Conservation (phyloP, 2,113 vertebrate species). For the Neotoma lepida region DNA sequence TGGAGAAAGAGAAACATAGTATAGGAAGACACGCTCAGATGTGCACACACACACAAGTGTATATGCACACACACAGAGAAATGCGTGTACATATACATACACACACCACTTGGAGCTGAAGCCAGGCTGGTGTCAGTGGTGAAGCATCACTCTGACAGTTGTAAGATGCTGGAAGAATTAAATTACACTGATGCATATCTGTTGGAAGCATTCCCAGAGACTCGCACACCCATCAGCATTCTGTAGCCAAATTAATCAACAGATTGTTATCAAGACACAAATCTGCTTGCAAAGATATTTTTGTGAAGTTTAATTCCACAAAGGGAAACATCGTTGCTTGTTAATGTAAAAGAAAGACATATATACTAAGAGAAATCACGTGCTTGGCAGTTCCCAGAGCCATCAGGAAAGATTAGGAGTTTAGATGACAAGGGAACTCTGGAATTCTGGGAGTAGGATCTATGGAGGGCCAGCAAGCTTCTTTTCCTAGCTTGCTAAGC, state of each 20-base stretch:
- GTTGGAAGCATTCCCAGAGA: slow-evolving; percentile 70
- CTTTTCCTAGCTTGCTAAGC: neutral
- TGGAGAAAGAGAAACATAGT: neutral
- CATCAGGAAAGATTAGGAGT: slow-evolving; percentile 51
- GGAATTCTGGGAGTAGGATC: neutral
- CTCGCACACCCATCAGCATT: slow-evolving; percentile 45
- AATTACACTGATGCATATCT: slow-evolving; percentile 53
- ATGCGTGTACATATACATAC: neutral
- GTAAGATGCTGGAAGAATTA: slow-evolving; percentile 55
- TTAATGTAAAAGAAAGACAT: slow-evolving; percentile 56
- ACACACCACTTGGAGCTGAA: neutral
- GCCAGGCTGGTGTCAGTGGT: slow-evolving; percentile 37
- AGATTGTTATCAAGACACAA: slow-evolving; percentile 77
- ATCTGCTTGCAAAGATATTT: slow-evolving; percentile 77
- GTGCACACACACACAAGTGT: neutral
- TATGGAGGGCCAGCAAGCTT: neutral
- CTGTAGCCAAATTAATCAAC: slow-evolving; percentile 69
- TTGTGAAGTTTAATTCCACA: slow-evolving; percentile 65
- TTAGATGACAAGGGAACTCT: neutral
- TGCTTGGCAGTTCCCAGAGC: slow-evolving; percentile 27
- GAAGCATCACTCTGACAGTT: slow-evolving; percentile 48
- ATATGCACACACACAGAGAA: neutral
- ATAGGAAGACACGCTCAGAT: neutral
- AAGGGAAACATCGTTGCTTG: slow-evolving; percentile 64
- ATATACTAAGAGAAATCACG: slow-evolving; percentile 15